Evolutionary conservation across 2,797 vertebrate genomes (phyloP).

Genomic region (Aeoliscus strigatus): DNA sequence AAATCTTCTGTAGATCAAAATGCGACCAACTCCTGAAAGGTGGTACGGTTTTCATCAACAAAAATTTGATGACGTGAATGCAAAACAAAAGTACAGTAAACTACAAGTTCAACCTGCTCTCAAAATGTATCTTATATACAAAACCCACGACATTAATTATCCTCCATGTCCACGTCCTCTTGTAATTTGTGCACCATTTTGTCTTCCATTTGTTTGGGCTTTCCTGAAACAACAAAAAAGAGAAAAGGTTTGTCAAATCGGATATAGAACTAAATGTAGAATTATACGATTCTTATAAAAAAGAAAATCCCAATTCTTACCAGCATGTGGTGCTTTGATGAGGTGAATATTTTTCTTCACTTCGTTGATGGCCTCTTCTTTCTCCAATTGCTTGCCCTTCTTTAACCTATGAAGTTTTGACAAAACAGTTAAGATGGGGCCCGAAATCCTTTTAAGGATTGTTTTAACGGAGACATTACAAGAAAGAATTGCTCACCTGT

Average conservation of each 20-base stretch:
- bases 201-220: slow-evolving; percentile 87
- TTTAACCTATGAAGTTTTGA: slow-evolving; percentile 75
- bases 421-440: too few species aligned
- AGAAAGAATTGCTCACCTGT: slow-evolving; percentile 77
- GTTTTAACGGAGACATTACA: slow-evolving; percentile 1
- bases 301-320: slow-evolving; percentile 49
- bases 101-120: slow-evolving; percentile 13
- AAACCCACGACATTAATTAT: slow-evolving; percentile 30
- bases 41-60: too few species aligned
- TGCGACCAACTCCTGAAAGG: too few species aligned
- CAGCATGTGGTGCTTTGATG: slow-evolving; percentile 89
- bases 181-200: slow-evolving; percentile 94
- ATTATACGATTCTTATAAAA: too few species aligned
- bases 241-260: not conserved
- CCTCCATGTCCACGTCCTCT: slow-evolving; percentile 86
- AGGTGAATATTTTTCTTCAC: slow-evolving; percentile 97
- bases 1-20: too few species aligned
- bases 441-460: too few species aligned
- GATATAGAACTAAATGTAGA: too few species aligned
- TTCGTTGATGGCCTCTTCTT: slow-evolving; percentile 88
- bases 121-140: slow-evolving; percentile 2
- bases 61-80: too few species aligned
- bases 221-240: slow-evolving; percentile 67
- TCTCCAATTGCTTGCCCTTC: slow-evolving; percentile 90
- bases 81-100: slow-evolving; percentile 25